Conservation (phyloP, 2,888 invertebrate species). For the Atrina japonica region DNA sequence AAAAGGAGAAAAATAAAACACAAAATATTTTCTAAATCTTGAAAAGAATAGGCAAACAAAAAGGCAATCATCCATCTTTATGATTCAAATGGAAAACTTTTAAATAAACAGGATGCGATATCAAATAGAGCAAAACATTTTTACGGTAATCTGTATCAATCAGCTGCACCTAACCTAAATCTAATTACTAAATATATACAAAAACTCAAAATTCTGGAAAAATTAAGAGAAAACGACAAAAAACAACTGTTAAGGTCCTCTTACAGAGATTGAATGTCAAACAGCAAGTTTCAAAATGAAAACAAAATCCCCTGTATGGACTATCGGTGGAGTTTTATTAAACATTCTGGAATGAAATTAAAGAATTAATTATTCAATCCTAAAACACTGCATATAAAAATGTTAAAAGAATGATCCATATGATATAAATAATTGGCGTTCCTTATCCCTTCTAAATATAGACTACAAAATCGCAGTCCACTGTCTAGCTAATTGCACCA, state of each 20-base stretch:
- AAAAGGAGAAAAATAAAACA: slow-evolving; percentile 9
- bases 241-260: not conserved
- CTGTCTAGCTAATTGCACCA: slow-evolving; percentile 20
- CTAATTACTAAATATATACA: slow-evolving; percentile 4
- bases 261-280: slow-evolving; percentile 15
- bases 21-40: slow-evolving; percentile 9
- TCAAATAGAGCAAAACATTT: slow-evolving; percentile 4
- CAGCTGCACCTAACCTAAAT: not conserved
- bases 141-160: slow-evolving; percentile 20
- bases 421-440: too few species aligned
- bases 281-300: slow-evolving; percentile 8
- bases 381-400: slow-evolving; percentile 4
- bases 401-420: too few species aligned
- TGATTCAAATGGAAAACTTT: not conserved
- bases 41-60: not conserved
- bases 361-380: not conserved
- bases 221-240: slow-evolving; percentile 1
- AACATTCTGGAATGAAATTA: slow-evolving; percentile 1
- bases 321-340: slow-evolving; percentile 19
- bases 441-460: slow-evolving; percentile 25
- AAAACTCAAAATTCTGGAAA: not conserved
- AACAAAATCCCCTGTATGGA: slow-evolving; percentile 17
- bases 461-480: slow-evolving; percentile 35
- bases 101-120: not conserved
- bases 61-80: not conserved